phyloP scores from a whole-genome alignment of 2,888 invertebrate genomes.

The Listrodromus nycthemerus region DNA sequence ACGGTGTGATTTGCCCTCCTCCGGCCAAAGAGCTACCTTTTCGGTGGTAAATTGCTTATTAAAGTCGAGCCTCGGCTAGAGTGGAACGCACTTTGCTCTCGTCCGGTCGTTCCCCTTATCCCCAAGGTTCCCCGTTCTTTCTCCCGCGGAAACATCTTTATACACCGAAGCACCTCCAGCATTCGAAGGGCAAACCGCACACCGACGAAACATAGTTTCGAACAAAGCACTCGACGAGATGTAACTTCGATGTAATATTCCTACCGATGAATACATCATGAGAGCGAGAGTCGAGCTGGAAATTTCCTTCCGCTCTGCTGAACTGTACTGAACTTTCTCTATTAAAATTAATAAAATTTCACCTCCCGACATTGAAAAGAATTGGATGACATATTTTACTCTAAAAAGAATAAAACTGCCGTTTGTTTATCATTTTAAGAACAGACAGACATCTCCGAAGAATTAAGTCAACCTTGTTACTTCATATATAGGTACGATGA shows the following conservation, averaged over 20 bases:
- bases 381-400: no score
- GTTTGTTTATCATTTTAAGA: no score
- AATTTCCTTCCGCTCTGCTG: neutral
- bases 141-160: neutral
- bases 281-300: slow-evolving; percentile 1
- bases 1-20: slow-evolving; percentile 1
- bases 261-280: slow-evolving; percentile 3
- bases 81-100: slow-evolving; percentile 22
- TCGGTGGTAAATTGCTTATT: slow-evolving; percentile 43
- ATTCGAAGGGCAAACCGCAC: neutral
- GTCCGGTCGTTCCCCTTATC: neutral
- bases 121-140: neutral
- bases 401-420: no score
- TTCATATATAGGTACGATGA: no score
- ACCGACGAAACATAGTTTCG: slow-evolving; percentile 3
- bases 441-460: no score
- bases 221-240: neutral
- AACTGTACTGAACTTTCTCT: slow-evolving; percentile 1
- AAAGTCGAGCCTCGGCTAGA: slow-evolving; percentile 18
- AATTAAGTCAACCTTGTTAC: no score
- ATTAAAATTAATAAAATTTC: neutral
- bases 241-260: slow-evolving; percentile 2
- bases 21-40: slow-evolving; percentile 5
- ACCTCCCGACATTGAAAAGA: no score
- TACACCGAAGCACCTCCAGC: neutral